phyloP scores from a whole-genome alignment of 2,888 invertebrate species.

The Andrena praecox region DNA sequence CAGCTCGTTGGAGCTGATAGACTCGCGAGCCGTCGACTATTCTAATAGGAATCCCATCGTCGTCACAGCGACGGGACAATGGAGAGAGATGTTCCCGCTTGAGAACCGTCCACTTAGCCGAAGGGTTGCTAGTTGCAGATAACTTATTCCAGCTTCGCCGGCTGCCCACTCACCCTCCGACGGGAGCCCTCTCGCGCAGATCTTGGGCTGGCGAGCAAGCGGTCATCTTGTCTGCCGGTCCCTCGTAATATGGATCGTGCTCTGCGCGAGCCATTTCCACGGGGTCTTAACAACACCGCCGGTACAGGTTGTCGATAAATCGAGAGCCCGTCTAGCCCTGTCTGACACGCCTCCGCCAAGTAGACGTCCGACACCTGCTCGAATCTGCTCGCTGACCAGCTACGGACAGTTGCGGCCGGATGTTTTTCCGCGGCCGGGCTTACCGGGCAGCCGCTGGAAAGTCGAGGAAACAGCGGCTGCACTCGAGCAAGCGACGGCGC shows the following conservation, averaged over 20 bases:
- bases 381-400: conserved; percentile 41
- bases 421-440: not conserved
- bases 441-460: not conserved
- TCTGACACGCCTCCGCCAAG: conserved; percentile 74
- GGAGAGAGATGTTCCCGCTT: conserved; percentile 71
- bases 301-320: conserved; percentile 84
- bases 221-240: conserved; percentile 78
- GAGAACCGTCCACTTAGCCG: conserved; percentile 81
- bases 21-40: conserved; percentile 19
- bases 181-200: conserved; percentile 74
- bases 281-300: conserved; percentile 75
- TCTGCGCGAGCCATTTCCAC: conserved; percentile 72
- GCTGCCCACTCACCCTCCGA: conserved; percentile 69
- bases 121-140: conserved; percentile 83
- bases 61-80: conserved; percentile 66
- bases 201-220: conserved; percentile 74
- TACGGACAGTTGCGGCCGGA: conserved; percentile 52
- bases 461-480: conserved; percentile 22
- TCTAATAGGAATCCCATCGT: conserved; percentile 39
- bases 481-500: conserved; percentile 46
- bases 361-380: conserved; percentile 62
- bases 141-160: conserved; percentile 81
- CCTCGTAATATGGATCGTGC: conserved; percentile 78
- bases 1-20: conserved; percentile 21
- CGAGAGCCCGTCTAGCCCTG: conserved; percentile 77